Evolutionary conservation across 2,113 vertebrate genomes (phyloP).

Genomic region (Trinectes maculatus): DNA sequence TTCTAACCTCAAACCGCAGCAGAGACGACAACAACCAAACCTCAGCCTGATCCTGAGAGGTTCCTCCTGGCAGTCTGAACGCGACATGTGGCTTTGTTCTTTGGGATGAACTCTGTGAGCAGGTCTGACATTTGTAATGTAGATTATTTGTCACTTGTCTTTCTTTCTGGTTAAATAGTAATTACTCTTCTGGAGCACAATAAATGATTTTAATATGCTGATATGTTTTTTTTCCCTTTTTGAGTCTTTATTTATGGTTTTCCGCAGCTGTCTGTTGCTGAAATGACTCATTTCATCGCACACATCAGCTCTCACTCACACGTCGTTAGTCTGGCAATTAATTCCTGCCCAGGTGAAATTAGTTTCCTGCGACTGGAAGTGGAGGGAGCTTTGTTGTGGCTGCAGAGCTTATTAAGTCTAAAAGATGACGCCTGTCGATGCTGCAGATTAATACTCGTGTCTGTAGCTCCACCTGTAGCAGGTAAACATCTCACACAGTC

Average conservation of each 20-base stretch:
- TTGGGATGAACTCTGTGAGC: conserved; percentile 70
- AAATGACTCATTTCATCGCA: conserved; percentile 50
- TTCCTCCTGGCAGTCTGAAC: conserved; percentile 65
- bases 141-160: conserved; percentile 86
- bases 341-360: conserved; percentile 48
- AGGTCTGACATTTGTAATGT: conserved; percentile 83
- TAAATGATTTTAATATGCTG: conserved; percentile 86
- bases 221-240: conserved; percentile 50
- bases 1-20: conserved; percentile 74
- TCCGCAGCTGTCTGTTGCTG: conserved; percentile 16
- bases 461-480: no score
- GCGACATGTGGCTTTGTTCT: conserved; percentile 59
- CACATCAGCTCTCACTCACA: conserved; percentile 35
- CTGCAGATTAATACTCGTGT: not conserved
- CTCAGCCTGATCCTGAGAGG: conserved; percentile 63
- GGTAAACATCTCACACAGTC: conserved; percentile 5
- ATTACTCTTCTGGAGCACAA: conserved; percentile 87
- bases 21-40: conserved; percentile 63
- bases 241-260: conserved; percentile 58
- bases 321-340: conserved; percentile 55
- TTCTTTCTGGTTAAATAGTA: conserved; percentile 86
- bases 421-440: conserved; percentile 1
- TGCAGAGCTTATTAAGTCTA: conserved; percentile 4
- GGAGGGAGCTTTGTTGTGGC: conserved; percentile 10
- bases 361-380: conserved; percentile 24